Evolutionary conservation across 2,113 vertebrate species (phyloP).

Genomic region (Amblyornis subalaris): DNA sequence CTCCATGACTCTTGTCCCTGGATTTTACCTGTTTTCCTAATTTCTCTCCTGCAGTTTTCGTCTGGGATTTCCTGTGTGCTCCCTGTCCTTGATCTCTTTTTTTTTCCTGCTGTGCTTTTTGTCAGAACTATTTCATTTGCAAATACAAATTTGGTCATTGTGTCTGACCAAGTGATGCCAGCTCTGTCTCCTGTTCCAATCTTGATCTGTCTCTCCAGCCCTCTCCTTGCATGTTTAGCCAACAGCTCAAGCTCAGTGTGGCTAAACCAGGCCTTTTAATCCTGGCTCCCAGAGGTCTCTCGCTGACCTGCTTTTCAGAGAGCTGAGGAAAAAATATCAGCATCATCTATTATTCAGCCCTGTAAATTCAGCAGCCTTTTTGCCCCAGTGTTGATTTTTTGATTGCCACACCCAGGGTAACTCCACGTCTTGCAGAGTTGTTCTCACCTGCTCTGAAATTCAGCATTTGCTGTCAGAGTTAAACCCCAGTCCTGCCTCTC

Average conservation of each 20-base stretch:
- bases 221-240: neutral
- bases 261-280: neutral
- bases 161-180: neutral
- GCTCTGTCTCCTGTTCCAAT: neutral
- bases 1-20: neutral
- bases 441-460: neutral
- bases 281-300: neutral
- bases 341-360: neutral
- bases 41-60: neutral
- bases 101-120: neutral
- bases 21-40: neutral
- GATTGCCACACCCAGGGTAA: neutral
- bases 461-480: neutral
- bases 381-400: neutral
- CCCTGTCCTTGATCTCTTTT: neutral
- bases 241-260: neutral
- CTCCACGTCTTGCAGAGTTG: neutral
- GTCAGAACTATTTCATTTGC: neutral
- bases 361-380: neutral
- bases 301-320: neutral
- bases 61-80: neutral
- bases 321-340: neutral
- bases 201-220: neutral
- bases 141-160: neutral
- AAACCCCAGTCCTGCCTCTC: neutral